phyloP scores from a whole-genome alignment of 2,113 vertebrate species.

The Hippocampus barbouri region DNA sequence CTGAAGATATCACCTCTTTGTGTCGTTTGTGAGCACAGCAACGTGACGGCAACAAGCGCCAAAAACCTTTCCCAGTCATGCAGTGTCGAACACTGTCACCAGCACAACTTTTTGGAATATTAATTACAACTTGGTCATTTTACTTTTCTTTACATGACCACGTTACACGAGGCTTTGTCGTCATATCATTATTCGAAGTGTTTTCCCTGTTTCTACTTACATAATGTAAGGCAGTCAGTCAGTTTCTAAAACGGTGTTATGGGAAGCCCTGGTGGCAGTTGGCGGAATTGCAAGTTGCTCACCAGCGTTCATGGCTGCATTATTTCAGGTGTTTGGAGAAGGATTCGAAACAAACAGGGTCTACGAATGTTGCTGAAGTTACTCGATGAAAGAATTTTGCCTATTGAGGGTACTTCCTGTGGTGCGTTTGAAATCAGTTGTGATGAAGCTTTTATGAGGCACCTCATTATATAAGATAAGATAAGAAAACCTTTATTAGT shows the following conservation, averaged over 20 bases:
- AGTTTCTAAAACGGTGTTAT: not conserved
- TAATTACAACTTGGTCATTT: constrained; percentile 7
- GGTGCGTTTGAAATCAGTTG: no score
- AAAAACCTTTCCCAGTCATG: constrained; percentile 1
- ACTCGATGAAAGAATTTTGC: no score
- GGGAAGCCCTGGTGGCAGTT: not conserved
- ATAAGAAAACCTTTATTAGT: no score
- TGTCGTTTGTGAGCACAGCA: constrained; percentile 18
- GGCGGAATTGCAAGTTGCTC: not conserved
- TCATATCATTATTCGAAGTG: not conserved
- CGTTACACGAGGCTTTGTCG: not conserved
- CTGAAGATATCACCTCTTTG: constrained; percentile 20
- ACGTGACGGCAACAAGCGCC: constrained; percentile 51
- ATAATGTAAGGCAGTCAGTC: not conserved
- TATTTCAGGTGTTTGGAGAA: not conserved
- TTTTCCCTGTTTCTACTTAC: not conserved
- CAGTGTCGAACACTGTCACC: not conserved
- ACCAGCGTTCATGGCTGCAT: not conserved
- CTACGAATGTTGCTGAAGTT: no score
- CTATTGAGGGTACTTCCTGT: no score
- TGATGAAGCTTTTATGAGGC: not conserved
- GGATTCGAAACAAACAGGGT: not conserved
- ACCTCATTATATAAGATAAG: not conserved
- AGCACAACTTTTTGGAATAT: constrained; percentile 35
- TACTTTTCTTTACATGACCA: no score